Base-by-base conservation (phyloP, 2,113 vertebrate species). In the Collichthys lucidus region DNA sequence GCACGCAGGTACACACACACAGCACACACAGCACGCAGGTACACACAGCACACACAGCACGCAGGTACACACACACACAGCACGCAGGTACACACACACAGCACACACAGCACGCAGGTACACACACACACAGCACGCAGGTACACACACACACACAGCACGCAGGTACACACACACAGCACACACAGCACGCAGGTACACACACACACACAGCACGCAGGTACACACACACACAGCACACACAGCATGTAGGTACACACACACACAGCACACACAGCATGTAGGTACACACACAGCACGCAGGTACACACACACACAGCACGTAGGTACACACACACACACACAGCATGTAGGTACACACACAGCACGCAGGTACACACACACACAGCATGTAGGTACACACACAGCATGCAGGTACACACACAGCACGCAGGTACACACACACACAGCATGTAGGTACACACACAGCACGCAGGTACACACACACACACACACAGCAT, bases 1-100 rank as follows among this genome's bases (percentile, higher is more conserved):
- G 24, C 24, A 29, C 29, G 7, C 73, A 83, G 84, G 83, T 83
- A 80, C 5, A 16, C 10, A 74, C 68, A 24, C 68, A 19, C 52
- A 42, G 71, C 68, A 24, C 68, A 19, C 52, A 42, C 42, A 44
- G 24, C 24, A 60, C 26, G 14, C 77, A 29, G 29, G 29, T 29
- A 29, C 31, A 31, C 31, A 31, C 31, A 31, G 2, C 24, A 26
- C 24, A 26, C 24, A 26, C 24, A 26, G 24, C 24, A 26, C 24
- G 24, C 24, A 26, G 24, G 24, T 26, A 26, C 29, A 31, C 29
- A 31, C 31, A 31, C 31, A 31, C 31, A 31, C 24, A 26, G 24
- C 40, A 42, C 7, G 10, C 7, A 29, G 26, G 26, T 29, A 26
- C 24, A 26, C 24, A 71, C 80, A 86, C 68, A 12, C 56, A 81